A percentile compares a stretch with the other conserved stretches of the same genome.
These are phyloP conservation scores for Pedionomus torquatus DNA, from an alignment of 2,113 vertebrate species.

Conservation along the genomic window DNA sequence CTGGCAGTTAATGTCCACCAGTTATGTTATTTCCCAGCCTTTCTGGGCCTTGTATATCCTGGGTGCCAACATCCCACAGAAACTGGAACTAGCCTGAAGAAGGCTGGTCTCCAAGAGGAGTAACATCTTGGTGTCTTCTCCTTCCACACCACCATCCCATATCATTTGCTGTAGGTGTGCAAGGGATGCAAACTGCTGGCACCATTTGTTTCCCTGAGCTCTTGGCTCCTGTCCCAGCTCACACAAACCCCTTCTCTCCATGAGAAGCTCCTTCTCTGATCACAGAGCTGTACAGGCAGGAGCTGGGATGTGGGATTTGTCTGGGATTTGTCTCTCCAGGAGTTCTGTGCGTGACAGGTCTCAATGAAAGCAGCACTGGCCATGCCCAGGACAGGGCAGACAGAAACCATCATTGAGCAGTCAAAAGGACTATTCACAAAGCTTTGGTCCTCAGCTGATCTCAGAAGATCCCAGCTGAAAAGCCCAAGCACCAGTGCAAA, in stretches of 20 bases:
- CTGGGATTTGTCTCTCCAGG: background rate
- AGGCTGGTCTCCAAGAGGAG: background rate
- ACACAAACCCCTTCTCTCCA: background rate
- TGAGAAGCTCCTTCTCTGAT: background rate
- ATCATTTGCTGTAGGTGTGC: background rate
- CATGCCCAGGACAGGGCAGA: background rate
- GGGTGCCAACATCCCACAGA: accelerated
- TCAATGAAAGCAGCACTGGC: background rate
- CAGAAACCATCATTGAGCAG: background rate
- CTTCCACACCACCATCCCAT: background rate
- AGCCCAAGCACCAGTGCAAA: background rate
- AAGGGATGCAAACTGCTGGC: background rate
- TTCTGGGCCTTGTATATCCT: background rate
- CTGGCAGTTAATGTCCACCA: background rate
- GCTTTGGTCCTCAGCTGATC: background rate
- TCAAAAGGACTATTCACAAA: background rate
- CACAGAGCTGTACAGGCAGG: background rate
- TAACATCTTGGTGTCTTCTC: background rate
- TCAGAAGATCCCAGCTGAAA: background rate
- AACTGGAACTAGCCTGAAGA: background rate
- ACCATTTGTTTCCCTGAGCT: background rate
- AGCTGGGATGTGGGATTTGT: background rate
- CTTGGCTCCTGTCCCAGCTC: background rate
- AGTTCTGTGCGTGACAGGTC: accelerated
- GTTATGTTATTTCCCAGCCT: background rate